These are phyloP conservation scores for Patagioenas fasciata DNA, from an alignment of 2,113 vertebrate species.

Conservation along the genomic window DNA sequence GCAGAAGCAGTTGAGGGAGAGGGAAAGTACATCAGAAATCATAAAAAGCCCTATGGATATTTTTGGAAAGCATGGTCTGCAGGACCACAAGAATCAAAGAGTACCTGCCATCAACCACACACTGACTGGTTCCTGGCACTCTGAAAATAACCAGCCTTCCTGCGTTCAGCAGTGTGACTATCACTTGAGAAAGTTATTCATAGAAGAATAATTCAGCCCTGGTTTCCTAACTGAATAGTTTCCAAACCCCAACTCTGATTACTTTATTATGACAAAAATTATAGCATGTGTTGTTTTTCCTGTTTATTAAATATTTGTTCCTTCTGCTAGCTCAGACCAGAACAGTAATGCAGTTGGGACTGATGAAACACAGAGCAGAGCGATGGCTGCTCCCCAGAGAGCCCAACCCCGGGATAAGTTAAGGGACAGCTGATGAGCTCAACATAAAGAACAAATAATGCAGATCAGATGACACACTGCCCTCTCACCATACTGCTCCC, in stretches of 20 bases:
- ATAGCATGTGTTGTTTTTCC: background rate
- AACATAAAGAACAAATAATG: background rate
- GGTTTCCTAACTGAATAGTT: background rate
- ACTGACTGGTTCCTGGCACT: background rate
- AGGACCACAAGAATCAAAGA: background rate
- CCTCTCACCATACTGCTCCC: background rate
- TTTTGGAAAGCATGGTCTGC: background rate
- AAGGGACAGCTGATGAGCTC: background rate
- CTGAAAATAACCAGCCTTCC: background rate
- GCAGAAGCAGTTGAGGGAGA: background rate
- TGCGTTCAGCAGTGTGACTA: background rate
- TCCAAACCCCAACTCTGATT: background rate
- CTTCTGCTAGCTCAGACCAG: background rate
- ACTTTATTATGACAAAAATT: background rate
- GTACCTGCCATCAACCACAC: background rate
- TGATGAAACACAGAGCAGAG: background rate
- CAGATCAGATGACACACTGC: background rate
- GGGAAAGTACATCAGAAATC: background rate
- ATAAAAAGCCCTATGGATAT: background rate
- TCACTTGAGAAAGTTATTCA: conserved; percentile 11
- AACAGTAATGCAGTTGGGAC: background rate
- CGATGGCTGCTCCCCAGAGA: background rate
- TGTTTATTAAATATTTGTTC: background rate
- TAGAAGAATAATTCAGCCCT: background rate
- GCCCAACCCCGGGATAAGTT: background rate